phyloP scores from a whole-genome alignment of 2,113 vertebrate species.

The Xenopus laevis region DNA sequence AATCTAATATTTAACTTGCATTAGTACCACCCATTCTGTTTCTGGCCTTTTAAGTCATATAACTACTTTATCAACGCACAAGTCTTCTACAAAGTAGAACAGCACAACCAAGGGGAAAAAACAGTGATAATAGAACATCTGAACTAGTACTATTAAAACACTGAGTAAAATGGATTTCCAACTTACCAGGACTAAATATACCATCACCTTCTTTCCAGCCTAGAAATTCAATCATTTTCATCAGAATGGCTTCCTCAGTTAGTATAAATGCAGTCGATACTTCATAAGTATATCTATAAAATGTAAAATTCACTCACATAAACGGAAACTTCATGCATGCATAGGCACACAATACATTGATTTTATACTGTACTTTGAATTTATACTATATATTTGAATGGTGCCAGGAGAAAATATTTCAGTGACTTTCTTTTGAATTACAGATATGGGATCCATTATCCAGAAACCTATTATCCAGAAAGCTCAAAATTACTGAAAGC shows the following conservation, averaged over 20 bases:
- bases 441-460: no score
- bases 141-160: no score
- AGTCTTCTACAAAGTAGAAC: no score
- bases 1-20: no score
- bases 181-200: constrained; percentile 83
- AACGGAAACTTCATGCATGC: background rate
- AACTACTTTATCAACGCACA: no score
- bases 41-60: no score
- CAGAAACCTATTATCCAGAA: no score
- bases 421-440: background rate
- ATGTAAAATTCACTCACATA: constrained; percentile 52
- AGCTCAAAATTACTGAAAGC: no score
- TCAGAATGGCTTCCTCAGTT: constrained; percentile 78
- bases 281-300: constrained; percentile 80
- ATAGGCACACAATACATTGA: no score
- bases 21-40: no score
- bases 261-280: constrained; percentile 82
- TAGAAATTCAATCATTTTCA: constrained; percentile 79
- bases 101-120: no score
- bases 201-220: constrained; percentile 84
- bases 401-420: background rate
- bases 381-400: background rate
- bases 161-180: background rate
- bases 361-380: background rate
- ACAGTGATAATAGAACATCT: no score